Percentiles rank a stretch among this genome's conserved stretches.
These are phyloP conservation scores for Tachina grossa DNA, from an alignment of 2,888 invertebrate genomes.

Conservation along the genomic window DNA sequence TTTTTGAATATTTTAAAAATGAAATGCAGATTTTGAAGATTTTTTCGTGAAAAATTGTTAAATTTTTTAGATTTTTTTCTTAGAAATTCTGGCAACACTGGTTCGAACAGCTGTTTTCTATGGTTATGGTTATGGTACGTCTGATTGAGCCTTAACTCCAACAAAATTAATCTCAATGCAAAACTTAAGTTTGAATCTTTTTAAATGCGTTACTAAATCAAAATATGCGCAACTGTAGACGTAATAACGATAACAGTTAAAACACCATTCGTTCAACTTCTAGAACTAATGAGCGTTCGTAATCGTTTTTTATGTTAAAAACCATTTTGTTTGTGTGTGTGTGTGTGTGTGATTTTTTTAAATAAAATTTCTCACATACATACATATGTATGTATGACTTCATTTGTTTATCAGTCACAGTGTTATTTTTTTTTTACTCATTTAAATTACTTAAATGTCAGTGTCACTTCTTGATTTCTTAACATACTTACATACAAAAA, in stretches of 20 bases:
- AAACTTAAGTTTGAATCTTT: too few relatives aligned
- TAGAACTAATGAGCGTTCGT: conserved; percentile 2
- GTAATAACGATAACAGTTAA: not conserved
- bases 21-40: too few relatives aligned
- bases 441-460: conserved; percentile 50
- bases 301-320: conserved; percentile 15
- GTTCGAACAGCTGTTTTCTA: too few relatives aligned
- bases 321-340: not conserved
- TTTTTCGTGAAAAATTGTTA: too few relatives aligned
- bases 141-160: too few relatives aligned
- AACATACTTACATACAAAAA: not conserved
- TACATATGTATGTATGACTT: not conserved
- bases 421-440: conserved; percentile 3
- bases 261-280: not conserved
- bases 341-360: not conserved
- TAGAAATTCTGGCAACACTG: too few relatives aligned
- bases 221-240: not conserved
- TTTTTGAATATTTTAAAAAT: too few relatives aligned
- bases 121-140: too few relatives aligned
- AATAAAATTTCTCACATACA: not conserved
- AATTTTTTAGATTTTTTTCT: too few relatives aligned
- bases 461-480: conserved; percentile 52
- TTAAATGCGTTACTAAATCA: not conserved
- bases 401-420: conserved; percentile 11
- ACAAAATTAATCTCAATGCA: too few relatives aligned